phyloP scores from a whole-genome alignment of 2,113 vertebrate species.

The Syrmaticus mikado region DNA sequence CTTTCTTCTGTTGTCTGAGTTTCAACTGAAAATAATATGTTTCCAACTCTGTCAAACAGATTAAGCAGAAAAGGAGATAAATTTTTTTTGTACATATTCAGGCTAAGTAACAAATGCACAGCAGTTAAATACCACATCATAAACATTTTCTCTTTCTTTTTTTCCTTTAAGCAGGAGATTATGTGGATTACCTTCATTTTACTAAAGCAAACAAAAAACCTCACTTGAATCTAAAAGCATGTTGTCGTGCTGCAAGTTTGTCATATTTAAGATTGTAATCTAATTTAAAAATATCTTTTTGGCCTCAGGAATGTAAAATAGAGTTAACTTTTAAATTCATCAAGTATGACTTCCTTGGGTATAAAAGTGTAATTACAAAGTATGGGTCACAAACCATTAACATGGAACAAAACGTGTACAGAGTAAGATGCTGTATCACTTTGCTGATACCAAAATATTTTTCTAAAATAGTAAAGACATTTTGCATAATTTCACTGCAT shows the following conservation, averaged over 20 bases:
- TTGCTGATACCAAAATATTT: neutral
- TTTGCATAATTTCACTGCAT: neutral
- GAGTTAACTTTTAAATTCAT: neutral
- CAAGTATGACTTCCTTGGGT: neutral
- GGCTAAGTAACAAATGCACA: neutral
- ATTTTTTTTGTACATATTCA: neutral
- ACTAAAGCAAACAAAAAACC: neutral
- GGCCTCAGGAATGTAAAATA: neutral
- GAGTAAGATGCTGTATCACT: neutral
- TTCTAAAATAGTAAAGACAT: neutral
- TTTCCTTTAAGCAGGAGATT: neutral
- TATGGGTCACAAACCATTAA: neutral
- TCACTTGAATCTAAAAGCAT: neutral
- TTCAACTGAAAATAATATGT: slow-evolving; percentile 96
- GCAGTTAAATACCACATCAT: neutral
- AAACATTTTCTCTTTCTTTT: neutral
- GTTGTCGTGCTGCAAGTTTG: neutral
- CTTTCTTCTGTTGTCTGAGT: slow-evolving; percentile 97
- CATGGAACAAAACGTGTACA: neutral
- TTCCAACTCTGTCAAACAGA: slow-evolving; percentile 86
- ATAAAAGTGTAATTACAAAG: neutral
- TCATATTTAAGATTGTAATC: neutral
- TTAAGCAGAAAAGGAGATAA: neutral
- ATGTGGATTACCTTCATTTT: neutral
- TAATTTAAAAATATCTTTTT: neutral